phyloP scores from a whole-genome alignment of 1,140 invertebrate genomes.

The Ectropis grisescens region DNA sequence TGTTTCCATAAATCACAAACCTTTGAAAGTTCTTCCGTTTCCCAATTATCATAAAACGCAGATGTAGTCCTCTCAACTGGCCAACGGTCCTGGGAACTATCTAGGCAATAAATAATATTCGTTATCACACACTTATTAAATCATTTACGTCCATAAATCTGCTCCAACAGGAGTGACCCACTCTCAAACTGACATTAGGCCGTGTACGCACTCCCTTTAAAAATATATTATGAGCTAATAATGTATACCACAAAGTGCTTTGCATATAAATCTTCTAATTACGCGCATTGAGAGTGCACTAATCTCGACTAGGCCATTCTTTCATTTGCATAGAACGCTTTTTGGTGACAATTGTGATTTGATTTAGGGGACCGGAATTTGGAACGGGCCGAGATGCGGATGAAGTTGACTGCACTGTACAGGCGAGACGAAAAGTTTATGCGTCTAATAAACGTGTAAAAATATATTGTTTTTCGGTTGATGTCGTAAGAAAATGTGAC shows the following conservation, averaged over 20 bases:
- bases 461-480: no score
- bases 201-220: slow-evolving; percentile 35
- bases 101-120: slow-evolving; percentile 47
- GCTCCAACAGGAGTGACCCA: slow-evolving; percentile 55
- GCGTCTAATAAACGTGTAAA: no score
- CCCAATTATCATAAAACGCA: no score
- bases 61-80: slow-evolving; percentile 3
- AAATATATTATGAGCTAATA: slow-evolving; percentile 29
- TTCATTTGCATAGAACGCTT: slow-evolving; percentile 50
- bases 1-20: no score
- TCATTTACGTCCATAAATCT: slow-evolving; percentile 57
- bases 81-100: slow-evolving; percentile 46
- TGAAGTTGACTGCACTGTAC: no score
- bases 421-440: background rate
- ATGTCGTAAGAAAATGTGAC: no score
- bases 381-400: background rate
- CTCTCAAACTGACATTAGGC: slow-evolving; percentile 44
- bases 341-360: slow-evolving; percentile 47
- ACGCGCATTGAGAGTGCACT: slow-evolving; percentile 46
- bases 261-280: slow-evolving; percentile 69
- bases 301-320: slow-evolving; percentile 42
- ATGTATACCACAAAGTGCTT: slow-evolving; percentile 53
- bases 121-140: slow-evolving; percentile 56
- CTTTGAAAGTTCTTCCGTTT: no score
- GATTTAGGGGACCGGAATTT: slow-evolving; percentile 48